Percentiles rank a stretch among this genome's conserved stretches.
phyloP scores from a whole-genome alignment of 2,797 vertebrate species.

The Mycteria americana region DNA sequence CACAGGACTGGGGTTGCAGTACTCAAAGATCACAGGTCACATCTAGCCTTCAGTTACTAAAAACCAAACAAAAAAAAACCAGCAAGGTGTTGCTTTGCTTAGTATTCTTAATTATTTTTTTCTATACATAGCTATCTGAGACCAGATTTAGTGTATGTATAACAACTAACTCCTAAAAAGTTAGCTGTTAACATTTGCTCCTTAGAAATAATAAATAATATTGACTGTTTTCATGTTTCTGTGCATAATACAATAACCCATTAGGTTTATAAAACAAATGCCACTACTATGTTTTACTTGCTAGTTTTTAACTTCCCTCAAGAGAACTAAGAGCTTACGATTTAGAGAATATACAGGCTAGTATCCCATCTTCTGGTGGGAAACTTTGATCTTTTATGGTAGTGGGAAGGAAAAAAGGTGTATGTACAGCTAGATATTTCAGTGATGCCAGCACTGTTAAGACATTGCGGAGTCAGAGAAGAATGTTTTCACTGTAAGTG shows the following conservation, averaged over 20 bases:
- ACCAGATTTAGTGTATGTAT: neutral
- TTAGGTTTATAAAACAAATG: neutral
- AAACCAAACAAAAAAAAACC: neutral
- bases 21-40: neutral
- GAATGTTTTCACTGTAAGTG: neutral
- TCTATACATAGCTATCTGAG: neutral
- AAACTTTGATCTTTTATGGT: neutral
- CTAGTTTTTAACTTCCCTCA: neutral
- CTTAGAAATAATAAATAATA: neutral
- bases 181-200: neutral
- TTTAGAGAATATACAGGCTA: neutral
- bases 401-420: neutral
- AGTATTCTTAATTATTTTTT: neutral
- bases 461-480: neutral
- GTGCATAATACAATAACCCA: neutral
- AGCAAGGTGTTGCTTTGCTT: neutral
- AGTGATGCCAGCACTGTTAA: neutral
- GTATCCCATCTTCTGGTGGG: fast-evolving
- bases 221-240: neutral
- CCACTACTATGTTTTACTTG: neutral
- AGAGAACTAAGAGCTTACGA: neutral
- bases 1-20: neutral
- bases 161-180: neutral
- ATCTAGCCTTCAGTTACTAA: neutral
- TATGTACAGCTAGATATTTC: neutral